Base-by-base conservation (phyloP, 2,797 vertebrate genomes). In the Selene dorsalis region DNA sequence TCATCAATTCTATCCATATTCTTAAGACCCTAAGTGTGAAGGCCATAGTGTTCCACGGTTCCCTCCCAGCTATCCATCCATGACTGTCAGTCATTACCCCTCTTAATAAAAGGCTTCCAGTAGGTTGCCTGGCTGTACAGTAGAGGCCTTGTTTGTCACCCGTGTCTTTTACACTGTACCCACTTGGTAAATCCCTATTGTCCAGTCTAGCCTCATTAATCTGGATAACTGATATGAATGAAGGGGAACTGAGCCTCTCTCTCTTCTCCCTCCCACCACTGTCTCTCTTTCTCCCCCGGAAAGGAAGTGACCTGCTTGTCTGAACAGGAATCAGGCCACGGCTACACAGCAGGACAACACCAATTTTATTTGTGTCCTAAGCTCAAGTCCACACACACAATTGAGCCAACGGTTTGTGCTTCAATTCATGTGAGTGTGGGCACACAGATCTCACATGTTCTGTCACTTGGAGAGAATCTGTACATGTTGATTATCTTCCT, bases 221-320 rank as follows among this genome's bases (percentile, higher is more conserved):
- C 61, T 81, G 82, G 84, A 92, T 62, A 88, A 88, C 82, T 85
- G 75, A 90, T 86, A 91, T 88, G 84, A 93, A 94, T 91, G 79
- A 90, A 86, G 80, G 73, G 85, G 76, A 73, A 79, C 77, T 65
- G 75, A 84, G 56, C 52, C 73, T 72, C 85, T 78, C 87, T 78
- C 86, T 80, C 82, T 66, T 79, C 63, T 77, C 87, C 82, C 88
- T 76, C 87, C 83, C 77, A 79, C 66, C 47, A 18, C 53, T 41
- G 73, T 77, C 57, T 75, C 68, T 62, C 73, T 87, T 75, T 87
- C 73, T 58, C 74, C 84, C 84, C 87, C 72, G 84, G 87, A 91
- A 84, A 91, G 90, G 90, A 94, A 93, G 90, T 94, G 91, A 91
- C 91, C 91, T 87, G 86, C 84, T 94, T 92, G 89, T 93, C 79